Evolutionary conservation across 1,140 invertebrate species (phyloP).

Genomic region (Acromyrmex charruanus): DNA sequence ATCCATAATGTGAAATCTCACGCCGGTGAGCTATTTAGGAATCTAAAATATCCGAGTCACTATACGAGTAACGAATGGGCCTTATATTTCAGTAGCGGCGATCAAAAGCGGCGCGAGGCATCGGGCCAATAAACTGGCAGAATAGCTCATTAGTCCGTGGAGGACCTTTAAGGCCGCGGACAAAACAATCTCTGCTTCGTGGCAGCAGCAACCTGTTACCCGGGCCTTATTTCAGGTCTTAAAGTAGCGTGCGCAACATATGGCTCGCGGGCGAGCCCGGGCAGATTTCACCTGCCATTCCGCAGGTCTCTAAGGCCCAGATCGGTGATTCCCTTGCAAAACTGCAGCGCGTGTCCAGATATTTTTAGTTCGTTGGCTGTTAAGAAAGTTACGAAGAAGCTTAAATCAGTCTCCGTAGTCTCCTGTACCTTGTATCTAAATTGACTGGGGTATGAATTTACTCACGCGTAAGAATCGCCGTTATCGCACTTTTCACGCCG

Average conservation of each 20-base stretch:
- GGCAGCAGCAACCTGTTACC: conserved; percentile 79
- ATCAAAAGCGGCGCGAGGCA: conserved; percentile 55
- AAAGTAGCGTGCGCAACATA: conserved; percentile 79
- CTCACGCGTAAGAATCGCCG: conserved; percentile 73
- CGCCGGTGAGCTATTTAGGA: conserved; percentile 16
- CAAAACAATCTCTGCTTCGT: conserved; percentile 79
- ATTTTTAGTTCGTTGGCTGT: conserved; percentile 33
- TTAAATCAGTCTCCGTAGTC: conserved; percentile 31
- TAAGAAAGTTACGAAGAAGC: conserved; percentile 17
- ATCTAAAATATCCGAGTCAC: conserved; percentile 52
- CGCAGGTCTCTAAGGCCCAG: conserved; percentile 29
- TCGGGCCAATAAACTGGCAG: conserved; percentile 65
- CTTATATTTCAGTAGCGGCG: conserved; percentile 63
- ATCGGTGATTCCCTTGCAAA: conserved; percentile 48
- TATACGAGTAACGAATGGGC: conserved; percentile 28
- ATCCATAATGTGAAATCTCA: conserved; percentile 20
- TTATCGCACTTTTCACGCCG: conserved; percentile 71
- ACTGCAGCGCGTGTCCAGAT: conserved; percentile 23
- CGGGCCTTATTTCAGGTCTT: conserved; percentile 67
- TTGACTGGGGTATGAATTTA: conserved; percentile 76
- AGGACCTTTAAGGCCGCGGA: conserved; percentile 71
- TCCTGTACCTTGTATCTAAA: conserved; percentile 75
- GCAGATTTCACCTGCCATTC: conserved; percentile 77
- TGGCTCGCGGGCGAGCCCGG: conserved; percentile 72
- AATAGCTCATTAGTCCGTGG: conserved; percentile 76